These are phyloP conservation scores for Nomada fucata DNA, from an alignment of 2,888 invertebrate species.

Conservation along the genomic window DNA sequence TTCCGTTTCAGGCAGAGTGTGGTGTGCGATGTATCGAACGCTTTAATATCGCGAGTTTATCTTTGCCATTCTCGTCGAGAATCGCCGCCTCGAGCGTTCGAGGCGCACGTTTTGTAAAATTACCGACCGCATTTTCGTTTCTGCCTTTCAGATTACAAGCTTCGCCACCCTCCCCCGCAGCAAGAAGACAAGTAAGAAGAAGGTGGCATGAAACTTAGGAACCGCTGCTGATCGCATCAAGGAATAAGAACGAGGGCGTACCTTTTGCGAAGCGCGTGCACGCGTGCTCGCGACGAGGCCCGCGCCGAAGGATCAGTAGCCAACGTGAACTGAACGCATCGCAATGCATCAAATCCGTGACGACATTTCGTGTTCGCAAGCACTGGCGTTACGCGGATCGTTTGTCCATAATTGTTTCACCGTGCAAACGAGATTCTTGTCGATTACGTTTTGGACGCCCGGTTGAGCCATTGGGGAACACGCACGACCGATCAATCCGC, in stretches of 20 bases:
- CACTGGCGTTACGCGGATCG: slow-evolving; percentile 39
- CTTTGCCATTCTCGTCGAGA: background rate
- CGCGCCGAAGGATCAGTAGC: slow-evolving; percentile 61
- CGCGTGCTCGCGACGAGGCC: slow-evolving; percentile 24
- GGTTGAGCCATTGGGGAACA: background rate
- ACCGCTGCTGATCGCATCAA: slow-evolving; percentile 77
- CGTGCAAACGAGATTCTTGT: slow-evolving; percentile 19
- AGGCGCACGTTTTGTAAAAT: background rate
- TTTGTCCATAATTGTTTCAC: slow-evolving; percentile 32
- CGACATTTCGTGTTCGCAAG: slow-evolving; percentile 47
- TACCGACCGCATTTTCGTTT: slow-evolving; percentile 63
- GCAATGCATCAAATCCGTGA: slow-evolving; percentile 31
- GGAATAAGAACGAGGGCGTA: slow-evolving; percentile 75
- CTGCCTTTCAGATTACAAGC: slow-evolving; percentile 87
- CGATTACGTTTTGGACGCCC: slow-evolving; percentile 17
- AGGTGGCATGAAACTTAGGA: slow-evolving; percentile 82
- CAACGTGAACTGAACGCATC: background rate
- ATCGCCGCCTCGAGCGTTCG: background rate
- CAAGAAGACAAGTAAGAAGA: slow-evolving; percentile 91
- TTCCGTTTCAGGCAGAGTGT: slow-evolving; percentile 4
- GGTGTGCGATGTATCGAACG: slow-evolving; percentile 3
- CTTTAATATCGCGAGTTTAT: background rate
- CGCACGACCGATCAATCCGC: background rate
- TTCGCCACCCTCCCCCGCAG: slow-evolving; percentile 90
- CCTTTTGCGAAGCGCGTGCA: slow-evolving; percentile 11